phyloP scores from a whole-genome alignment of 2,113 vertebrate genomes.

The Ammodytes marinus region DNA sequence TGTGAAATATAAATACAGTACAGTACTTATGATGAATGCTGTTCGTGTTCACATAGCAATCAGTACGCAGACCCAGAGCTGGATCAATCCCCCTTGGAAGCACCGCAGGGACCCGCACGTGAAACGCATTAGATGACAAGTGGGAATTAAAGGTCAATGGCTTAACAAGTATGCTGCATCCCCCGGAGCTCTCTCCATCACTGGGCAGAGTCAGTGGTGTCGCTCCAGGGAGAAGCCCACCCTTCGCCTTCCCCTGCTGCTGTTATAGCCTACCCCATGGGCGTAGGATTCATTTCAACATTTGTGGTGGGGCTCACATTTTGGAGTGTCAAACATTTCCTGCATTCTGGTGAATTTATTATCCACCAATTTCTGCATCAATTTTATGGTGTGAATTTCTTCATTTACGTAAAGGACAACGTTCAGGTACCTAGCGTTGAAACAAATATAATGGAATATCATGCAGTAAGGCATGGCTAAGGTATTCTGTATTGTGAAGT shows the following conservation, averaged over 20 bases:
- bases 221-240: conserved; percentile 59
- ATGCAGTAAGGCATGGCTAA: too few relatives aligned
- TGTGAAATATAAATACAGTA: neutral
- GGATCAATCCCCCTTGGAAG: conserved; percentile 51
- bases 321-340: too few relatives aligned
- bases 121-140: conserved; percentile 76
- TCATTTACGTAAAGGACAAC: too few relatives aligned
- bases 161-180: conserved; percentile 75
- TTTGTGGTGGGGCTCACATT: too few relatives aligned
- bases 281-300: too few relatives aligned
- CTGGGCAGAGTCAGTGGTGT: conserved; percentile 23
- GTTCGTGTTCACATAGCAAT: conserved; percentile 12
- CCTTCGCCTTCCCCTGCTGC: conserved; percentile 15
- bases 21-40: conserved; percentile 21
- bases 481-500: too few relatives aligned
- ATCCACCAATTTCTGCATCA: too few relatives aligned
- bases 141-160: conserved; percentile 80
- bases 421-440: too few relatives aligned
- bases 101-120: conserved; percentile 60
- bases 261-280: neutral
- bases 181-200: conserved; percentile 42
- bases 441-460: too few relatives aligned
- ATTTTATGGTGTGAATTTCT: too few relatives aligned
- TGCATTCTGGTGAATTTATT: too few relatives aligned
- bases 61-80: conserved; percentile 10